Percentiles rank a stretch among this genome's conserved stretches.
These are phyloP conservation scores for Bambusicola thoracicus DNA, from an alignment of 2,113 vertebrate genomes.

Conservation along the genomic window DNA sequence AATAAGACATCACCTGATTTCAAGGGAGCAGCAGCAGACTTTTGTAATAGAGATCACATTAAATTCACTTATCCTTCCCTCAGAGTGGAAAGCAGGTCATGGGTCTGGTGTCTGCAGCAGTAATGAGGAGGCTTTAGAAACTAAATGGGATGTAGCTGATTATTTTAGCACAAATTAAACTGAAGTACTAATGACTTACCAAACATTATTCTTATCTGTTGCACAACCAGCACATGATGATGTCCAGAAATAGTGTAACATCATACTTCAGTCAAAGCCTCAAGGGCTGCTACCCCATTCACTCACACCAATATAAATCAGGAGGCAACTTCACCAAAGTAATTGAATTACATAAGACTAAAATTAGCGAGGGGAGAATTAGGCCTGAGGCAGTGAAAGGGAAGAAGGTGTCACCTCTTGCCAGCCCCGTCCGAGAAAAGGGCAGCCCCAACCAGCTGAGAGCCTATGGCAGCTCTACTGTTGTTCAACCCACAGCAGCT, in stretches of 20 bases:
- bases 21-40: background rate
- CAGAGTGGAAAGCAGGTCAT: slow-evolving; percentile 61
- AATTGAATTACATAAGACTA: slow-evolving; percentile 21
- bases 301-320: background rate
- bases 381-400: background rate
- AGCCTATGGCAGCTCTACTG: background rate
- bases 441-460: background rate
- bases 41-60: slow-evolving; percentile 12
- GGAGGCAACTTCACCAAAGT: background rate
- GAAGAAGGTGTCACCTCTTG: background rate
- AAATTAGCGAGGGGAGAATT: background rate
- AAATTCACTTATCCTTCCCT: slow-evolving; percentile 51
- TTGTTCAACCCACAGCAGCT: background rate
- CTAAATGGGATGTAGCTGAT: slow-evolving; percentile 66
- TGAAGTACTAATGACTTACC: slow-evolving; percentile 63
- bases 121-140: slow-evolving; percentile 59
- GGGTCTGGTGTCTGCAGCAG: slow-evolving; percentile 54
- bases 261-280: slow-evolving; percentile 15
- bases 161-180: slow-evolving; percentile 68
- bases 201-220: slow-evolving; percentile 59
- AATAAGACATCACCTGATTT: slow-evolving; percentile 5
- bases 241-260: slow-evolving; percentile 56
- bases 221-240: slow-evolving; percentile 43
- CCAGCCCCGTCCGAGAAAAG: background rate
- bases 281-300: background rate